These are phyloP conservation scores for Nansenia antarctica DNA, from an alignment of 2,113 vertebrate species.

Conservation along the genomic window DNA sequence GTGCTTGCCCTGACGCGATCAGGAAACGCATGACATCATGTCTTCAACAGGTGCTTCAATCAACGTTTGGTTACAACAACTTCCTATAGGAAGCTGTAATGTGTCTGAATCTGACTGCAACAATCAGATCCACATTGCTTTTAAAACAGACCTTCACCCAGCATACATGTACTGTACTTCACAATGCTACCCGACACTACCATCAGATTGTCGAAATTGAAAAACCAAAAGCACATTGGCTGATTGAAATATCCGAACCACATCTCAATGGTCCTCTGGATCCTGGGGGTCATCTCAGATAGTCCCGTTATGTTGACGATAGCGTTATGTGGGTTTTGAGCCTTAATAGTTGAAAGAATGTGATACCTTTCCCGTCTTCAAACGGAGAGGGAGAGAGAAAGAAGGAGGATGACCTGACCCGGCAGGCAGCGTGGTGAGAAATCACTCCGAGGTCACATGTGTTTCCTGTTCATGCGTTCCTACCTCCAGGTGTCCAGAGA, in stretches of 20 bases:
- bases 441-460: conserved; percentile 71
- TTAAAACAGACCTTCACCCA: too few species aligned
- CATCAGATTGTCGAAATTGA: neutral
- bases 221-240: conserved; percentile 15
- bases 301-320: conserved; percentile 67
- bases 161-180: too few species aligned
- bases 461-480: conserved; percentile 66
- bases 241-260: conserved; percentile 39
- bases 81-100: too few species aligned
- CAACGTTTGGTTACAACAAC: too few species aligned
- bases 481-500: conserved; percentile 65
- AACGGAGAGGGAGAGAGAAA: conserved; percentile 58
- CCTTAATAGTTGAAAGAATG: conserved; percentile 53
- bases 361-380: conserved; percentile 23
- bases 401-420: conserved; percentile 60
- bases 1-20: too few species aligned
- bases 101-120: too few species aligned
- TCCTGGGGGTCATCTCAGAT: conserved; percentile 30
- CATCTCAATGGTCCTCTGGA: conserved; percentile 37
- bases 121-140: too few species aligned
- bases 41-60: too few species aligned
- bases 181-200: too few species aligned
- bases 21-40: too few species aligned
- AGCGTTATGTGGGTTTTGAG: conserved; percentile 55
- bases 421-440: conserved; percentile 64